These are phyloP conservation scores for Macrosteles quadrilineatus DNA, from an alignment of 1,140 invertebrate genomes.

Conservation along the genomic window DNA sequence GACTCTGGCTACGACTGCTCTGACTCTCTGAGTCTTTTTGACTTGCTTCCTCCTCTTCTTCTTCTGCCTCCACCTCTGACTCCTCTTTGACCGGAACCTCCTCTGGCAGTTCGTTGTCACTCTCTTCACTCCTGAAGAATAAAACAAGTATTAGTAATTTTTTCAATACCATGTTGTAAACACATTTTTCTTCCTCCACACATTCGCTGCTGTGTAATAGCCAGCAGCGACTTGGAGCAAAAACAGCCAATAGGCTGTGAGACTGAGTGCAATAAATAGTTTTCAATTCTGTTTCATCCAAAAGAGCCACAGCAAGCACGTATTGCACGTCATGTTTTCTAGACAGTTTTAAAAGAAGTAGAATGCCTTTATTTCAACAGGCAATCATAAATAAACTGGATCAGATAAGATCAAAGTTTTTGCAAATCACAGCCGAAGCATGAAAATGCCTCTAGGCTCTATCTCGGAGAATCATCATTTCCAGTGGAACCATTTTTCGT, in stretches of 20 bases:
- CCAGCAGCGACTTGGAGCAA: too few species aligned
- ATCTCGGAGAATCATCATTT: too few species aligned
- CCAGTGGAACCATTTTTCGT: too few species aligned
- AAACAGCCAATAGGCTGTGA: too few species aligned
- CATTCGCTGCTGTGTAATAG: too few species aligned
- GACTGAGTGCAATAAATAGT: too few species aligned
- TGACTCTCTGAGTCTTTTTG: conserved; percentile 30
- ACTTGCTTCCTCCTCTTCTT: conserved; percentile 37
- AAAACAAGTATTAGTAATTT: conserved; percentile 8
- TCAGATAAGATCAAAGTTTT: too few species aligned
- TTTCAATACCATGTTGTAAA: neutral
- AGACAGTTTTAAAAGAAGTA: neutral
- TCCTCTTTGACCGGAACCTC: conserved; percentile 7
- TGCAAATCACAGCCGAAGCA: too few species aligned
- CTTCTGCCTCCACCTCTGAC: conserved; percentile 34
- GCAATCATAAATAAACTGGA: neutral
- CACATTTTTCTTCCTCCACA: neutral
- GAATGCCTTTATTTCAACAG: neutral
- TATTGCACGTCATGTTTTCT: too few species aligned
- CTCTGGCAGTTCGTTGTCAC: conserved; percentile 9
- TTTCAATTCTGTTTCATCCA: too few species aligned
- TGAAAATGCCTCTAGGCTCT: too few species aligned
- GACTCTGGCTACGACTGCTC: conserved; percentile 38
- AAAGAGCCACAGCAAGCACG: too few species aligned
- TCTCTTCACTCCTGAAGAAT: conserved; percentile 19